These are phyloP conservation scores for Procavia capensis DNA, from an alignment of 2,113 vertebrate species.

Conservation along the genomic window DNA sequence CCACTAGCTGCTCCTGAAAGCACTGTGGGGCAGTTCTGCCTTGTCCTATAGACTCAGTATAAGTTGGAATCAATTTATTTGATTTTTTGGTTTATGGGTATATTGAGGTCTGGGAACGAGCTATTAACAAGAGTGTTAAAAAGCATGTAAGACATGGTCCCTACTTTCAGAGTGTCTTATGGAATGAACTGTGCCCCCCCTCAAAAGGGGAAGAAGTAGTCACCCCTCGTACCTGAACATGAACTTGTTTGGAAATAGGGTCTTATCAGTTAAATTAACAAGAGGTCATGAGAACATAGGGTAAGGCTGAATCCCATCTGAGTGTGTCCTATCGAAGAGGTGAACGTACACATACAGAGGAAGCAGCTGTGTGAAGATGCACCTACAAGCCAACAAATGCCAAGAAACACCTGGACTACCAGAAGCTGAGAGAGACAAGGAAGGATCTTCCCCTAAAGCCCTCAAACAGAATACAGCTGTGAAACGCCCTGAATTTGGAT, in stretches of 20 bases:
- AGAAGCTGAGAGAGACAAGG: neutral
- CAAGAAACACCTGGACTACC: neutral
- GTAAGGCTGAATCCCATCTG: neutral
- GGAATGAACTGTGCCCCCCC: neutral
- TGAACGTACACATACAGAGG: neutral
- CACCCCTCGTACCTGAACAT: neutral
- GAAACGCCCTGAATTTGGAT: accelerated
- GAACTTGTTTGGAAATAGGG: neutral
- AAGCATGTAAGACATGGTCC: neutral
- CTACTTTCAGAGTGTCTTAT: neutral
- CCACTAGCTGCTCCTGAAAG: no score
- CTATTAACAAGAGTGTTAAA: neutral
- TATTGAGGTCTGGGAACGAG: neutral
- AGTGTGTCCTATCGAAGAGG: neutral
- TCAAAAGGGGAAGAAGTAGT: neutral
- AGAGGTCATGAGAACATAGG: neutral
- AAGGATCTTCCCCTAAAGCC: neutral
- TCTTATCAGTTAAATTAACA: neutral
- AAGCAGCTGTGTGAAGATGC: neutral
- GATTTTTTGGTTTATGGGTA: neutral
- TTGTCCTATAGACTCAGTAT: no score
- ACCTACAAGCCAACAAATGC: neutral
- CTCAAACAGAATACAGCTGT: no score
- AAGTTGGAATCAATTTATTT: no score
- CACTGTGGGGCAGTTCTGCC: no score